phyloP scores from a whole-genome alignment of 2,888 invertebrate species.

The Blastobasis adustella region DNA sequence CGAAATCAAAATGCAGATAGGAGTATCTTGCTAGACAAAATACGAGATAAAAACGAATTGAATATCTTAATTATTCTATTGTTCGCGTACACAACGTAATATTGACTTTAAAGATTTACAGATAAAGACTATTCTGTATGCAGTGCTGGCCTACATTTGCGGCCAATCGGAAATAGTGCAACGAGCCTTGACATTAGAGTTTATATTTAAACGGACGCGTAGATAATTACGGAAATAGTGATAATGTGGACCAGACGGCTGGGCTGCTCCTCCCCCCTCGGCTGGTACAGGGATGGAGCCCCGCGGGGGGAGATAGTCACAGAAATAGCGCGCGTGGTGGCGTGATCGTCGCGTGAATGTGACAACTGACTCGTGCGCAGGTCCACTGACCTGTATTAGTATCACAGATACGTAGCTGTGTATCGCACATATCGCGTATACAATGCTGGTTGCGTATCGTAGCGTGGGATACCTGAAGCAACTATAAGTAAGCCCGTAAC shows the following conservation, averaged over 20 bases:
- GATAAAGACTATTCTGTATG: neutral
- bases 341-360: constrained; percentile 50
- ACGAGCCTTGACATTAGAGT: constrained; percentile 27
- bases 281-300: too few species aligned
- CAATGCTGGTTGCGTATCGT: too few species aligned
- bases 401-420: constrained; percentile 10
- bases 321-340: constrained; percentile 37
- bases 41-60: too few species aligned
- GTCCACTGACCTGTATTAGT: constrained; percentile 54
- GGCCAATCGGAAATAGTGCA: constrained; percentile 3
- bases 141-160: neutral
- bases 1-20: too few species aligned
- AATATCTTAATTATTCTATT: too few species aligned
- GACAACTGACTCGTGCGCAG: constrained; percentile 34
- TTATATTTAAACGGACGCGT: constrained; percentile 18
- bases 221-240: constrained; percentile 23
- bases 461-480: too few species aligned
- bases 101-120: neutral
- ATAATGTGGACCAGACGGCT: neutral
- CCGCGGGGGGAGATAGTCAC: constrained; percentile 11
- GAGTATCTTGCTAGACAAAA: too few species aligned
- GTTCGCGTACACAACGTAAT: neutral
- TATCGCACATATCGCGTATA: too few species aligned
- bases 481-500: too few species aligned
- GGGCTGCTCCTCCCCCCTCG: too few species aligned